Base-by-base conservation (phyloP, 2,797 vertebrate species). In the Anguilla megastoma region DNA sequence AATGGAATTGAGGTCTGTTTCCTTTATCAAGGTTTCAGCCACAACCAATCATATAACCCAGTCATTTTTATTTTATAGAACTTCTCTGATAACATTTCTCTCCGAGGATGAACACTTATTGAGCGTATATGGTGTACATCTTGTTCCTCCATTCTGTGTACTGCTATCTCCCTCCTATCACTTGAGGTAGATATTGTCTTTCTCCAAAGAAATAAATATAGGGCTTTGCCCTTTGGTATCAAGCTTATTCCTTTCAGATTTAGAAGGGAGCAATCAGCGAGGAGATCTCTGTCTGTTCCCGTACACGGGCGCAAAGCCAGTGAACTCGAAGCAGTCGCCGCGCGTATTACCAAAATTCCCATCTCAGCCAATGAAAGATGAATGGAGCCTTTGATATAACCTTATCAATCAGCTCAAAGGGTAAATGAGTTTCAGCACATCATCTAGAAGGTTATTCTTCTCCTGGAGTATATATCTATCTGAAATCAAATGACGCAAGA, bases 341-440 rank as follows among this genome's bases (percentile, higher is more conserved):
- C 4, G 60, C 85, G 60, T 12, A 21, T 82, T 85, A 54, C 66
- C 50, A 56, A 69, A 82, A 87, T 89, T 84, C 86, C 80, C 18
- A 85, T 84, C 88, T 52, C 76, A 33, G n/a, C 52, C 18, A 56
- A 85, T 36, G 27, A 90, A 54, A 87, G 52, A 48, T n/a, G 36
- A 85, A 86, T 63, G 54, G 71, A 66, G 5, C 14, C 85, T 82
- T 83, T 54, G 18, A 83, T 84, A 84, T 86, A 24, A 86, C 85
- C 79, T 86, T 89, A 89, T 89, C 60, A 86, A 69, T 80, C 60
- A 66, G 82, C 36, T 52, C 82, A 87, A 82, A 84, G 86, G 63
- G 80, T 86, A 84, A 84, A 86, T 56, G 58, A 33, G 30, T 84
- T 85, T 84, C 60, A 80, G 76, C 48, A 63, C 76, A 60, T 82